Percentiles rank a stretch among this genome's conserved stretches.
Conservation (phyloP, 2,113 vertebrate species). For the Platanista minor region DNA sequence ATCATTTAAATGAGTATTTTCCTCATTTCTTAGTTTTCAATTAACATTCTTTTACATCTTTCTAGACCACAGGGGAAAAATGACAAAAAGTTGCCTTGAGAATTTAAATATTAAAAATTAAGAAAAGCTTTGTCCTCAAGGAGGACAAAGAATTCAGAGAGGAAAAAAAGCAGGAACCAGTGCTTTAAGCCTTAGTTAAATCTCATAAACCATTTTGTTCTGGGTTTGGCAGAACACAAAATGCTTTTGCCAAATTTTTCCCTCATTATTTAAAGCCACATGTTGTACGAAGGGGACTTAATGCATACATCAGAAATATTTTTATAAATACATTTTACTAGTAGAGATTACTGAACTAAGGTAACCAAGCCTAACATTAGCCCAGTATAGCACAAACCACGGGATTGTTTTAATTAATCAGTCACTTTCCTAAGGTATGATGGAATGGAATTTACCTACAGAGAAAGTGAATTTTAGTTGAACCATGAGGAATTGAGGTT, state of each 20-base stretch:
- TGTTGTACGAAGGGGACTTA: constrained; percentile 31
- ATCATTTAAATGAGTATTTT: not conserved
- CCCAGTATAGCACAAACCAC: not conserved
- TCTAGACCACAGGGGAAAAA: not conserved
- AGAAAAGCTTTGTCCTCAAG: constrained; percentile 17
- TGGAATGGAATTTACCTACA: constrained; percentile 36
- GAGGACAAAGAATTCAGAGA: not conserved
- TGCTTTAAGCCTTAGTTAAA: not conserved
- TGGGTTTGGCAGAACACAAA: constrained; percentile 47
- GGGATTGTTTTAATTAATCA: constrained; percentile 23
- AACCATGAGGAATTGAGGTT: constrained; percentile 8
- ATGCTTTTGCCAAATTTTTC: constrained; percentile 7
- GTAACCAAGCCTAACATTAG: not conserved
- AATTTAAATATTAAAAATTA: not conserved
- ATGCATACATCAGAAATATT: not conserved
- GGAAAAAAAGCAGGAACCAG: not conserved
- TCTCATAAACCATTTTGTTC: constrained; percentile 39
- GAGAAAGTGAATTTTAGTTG: constrained; percentile 38
- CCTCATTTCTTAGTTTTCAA: not conserved
- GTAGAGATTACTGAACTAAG: constrained; percentile 12
- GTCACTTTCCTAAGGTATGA: not conserved
- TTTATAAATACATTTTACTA: constrained; percentile 43
- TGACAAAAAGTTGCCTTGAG: not conserved
- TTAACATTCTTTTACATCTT: not conserved
- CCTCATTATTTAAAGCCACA: constrained; percentile 56